Conservation (phyloP, 2,888 invertebrate genomes). For the Dolichopus griseipennis region DNA sequence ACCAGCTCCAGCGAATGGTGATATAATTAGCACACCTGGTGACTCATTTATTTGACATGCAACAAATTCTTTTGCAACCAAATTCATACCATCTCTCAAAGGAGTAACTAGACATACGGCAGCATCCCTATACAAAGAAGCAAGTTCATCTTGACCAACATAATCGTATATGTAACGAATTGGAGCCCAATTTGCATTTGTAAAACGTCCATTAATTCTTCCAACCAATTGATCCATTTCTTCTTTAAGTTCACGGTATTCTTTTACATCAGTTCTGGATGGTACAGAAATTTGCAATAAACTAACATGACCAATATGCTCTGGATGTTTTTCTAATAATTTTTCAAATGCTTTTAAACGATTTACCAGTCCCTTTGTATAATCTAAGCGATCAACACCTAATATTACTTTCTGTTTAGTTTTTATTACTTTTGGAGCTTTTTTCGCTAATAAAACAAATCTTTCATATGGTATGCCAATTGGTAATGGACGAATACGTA, state of each 20-base stretch:
- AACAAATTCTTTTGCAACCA: conserved; percentile 87
- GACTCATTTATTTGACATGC: conserved; percentile 82
- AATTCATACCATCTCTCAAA: conserved; percentile 81
- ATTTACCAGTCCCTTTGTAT: conserved; percentile 82
- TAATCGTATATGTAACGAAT: conserved; percentile 81
- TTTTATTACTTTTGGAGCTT: conserved; percentile 56
- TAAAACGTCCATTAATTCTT: conserved; percentile 77
- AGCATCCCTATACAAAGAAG: conserved; percentile 78
- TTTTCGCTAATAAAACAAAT: conserved; percentile 71
- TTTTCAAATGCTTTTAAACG: conserved; percentile 74
- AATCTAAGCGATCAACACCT: conserved; percentile 82
- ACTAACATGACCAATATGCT: conserved; percentile 72
- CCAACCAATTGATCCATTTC: conserved; percentile 83
- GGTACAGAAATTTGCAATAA: conserved; percentile 81
- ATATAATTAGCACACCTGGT: conserved; percentile 78
- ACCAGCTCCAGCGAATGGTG: conserved; percentile 86
- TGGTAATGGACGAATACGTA: conserved; percentile 73
- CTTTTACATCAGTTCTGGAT: conserved; percentile 80
- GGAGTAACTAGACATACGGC: conserved; percentile 83
- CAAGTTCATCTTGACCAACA: conserved; percentile 75
- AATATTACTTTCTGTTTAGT: conserved; percentile 73
- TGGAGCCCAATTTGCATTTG: conserved; percentile 87
- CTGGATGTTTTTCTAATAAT: conserved; percentile 71
- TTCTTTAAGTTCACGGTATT: conserved; percentile 81
- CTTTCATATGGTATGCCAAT: conserved; percentile 84